Conservation (phyloP, 2,113 vertebrate genomes). For the Takifugu bimaculatus region DNA sequence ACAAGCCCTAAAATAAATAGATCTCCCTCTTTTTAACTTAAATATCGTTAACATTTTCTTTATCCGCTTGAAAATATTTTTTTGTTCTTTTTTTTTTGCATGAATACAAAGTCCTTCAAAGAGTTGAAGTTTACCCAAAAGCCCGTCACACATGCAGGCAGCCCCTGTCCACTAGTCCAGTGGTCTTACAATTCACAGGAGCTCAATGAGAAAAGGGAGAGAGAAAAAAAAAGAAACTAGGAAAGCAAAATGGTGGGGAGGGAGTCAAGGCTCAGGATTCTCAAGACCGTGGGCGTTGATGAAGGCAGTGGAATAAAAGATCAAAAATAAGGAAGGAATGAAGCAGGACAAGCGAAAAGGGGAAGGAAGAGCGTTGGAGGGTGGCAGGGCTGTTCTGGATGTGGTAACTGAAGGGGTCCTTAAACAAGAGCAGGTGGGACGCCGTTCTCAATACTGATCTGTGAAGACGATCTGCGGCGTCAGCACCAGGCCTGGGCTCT, state of each 20-base stretch:
- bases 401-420: constrained; percentile 42
- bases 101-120: constrained; percentile 63
- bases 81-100: constrained; percentile 49
- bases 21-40: constrained; percentile 68
- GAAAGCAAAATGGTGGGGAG: constrained; percentile 27
- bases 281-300: constrained; percentile 67
- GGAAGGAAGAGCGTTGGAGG: constrained; percentile 56
- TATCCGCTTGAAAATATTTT: constrained; percentile 67
- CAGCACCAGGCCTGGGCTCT: constrained; percentile 75
- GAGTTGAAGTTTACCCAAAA: constrained; percentile 37
- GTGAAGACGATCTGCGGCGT: constrained; percentile 37
- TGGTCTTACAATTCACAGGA: constrained; percentile 49
- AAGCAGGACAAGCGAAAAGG: constrained; percentile 54
- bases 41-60: constrained; percentile 74
- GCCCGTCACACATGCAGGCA: constrained; percentile 55
- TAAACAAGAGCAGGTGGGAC: constrained; percentile 22
- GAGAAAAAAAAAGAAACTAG: constrained; percentile 16
- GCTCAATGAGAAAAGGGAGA: constrained; percentile 18
- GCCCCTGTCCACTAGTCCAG: constrained; percentile 48
- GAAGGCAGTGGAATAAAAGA: constrained; percentile 61
- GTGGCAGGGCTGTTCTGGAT: constrained; percentile 35
- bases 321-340: constrained; percentile 43
- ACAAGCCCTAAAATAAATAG: constrained; percentile 74
- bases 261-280: constrained; percentile 25
- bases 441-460: constrained; percentile 57